These are phyloP conservation scores for Peromyscus maniculatus DNA, from an alignment of 2,113 vertebrate species.

Conservation along the genomic window DNA sequence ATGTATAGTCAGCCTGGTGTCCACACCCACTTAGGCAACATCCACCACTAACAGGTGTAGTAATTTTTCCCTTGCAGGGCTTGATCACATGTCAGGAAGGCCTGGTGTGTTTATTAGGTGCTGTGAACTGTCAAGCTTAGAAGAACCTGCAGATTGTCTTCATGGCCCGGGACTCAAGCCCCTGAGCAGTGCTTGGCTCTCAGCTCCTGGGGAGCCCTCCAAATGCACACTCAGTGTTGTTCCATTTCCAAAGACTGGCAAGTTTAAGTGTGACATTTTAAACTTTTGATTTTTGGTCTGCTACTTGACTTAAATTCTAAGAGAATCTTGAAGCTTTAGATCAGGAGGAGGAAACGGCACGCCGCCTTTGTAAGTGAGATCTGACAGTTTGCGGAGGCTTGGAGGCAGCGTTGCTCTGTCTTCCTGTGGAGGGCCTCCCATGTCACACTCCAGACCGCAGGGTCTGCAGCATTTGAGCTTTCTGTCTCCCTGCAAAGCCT, in stretches of 20 bases:
- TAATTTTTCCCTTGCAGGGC: conserved; percentile 77
- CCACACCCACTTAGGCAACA: conserved; percentile 70
- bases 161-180: conserved; percentile 25
- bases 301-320: conserved; percentile 52
- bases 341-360: not conserved
- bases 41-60: conserved; percentile 44
- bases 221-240: not conserved
- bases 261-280: conserved; percentile 42
- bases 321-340: conserved; percentile 27
- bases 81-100: conserved; percentile 66
- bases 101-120: conserved; percentile 61
- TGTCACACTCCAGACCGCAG: conserved; percentile 33
- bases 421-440: not conserved
- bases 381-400: conserved; percentile 37
- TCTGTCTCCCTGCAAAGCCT: conserved; percentile 55
- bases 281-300: conserved; percentile 24
- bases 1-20: conserved; percentile 67
- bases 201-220: not conserved
- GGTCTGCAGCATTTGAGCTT: conserved; percentile 40
- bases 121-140: conserved; percentile 42
- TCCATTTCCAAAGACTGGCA: not conserved
- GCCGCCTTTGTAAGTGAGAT: conserved; percentile 51
- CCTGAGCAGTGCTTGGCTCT: not conserved
- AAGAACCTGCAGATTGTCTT: not conserved
- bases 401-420: not conserved